Conservation (phyloP, 2,113 vertebrate species). For the Lipophrys pholis region DNA sequence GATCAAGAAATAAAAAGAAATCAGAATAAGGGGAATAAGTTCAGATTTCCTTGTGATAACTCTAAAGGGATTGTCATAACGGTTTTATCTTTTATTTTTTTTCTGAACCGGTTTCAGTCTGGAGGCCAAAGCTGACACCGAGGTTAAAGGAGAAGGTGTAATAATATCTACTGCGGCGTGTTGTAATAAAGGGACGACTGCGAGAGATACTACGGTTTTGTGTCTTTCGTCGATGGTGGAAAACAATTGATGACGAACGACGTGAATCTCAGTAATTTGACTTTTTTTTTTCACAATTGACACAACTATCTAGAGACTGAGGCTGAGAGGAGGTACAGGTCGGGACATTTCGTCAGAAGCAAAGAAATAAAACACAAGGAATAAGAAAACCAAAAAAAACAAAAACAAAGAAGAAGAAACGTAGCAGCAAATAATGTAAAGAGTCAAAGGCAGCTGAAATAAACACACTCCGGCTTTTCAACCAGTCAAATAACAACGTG, state of each 20-base stretch:
- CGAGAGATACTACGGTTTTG: conserved; percentile 40
- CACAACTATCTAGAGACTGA: conserved; percentile 45
- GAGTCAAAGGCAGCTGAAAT: conserved; percentile 71
- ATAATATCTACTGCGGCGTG: conserved; percentile 37
- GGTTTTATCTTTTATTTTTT: too few relatives aligned
- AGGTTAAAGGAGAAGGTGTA: conserved; percentile 32
- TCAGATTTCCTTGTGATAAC: conserved; percentile 27
- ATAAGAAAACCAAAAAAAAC: conserved; percentile 14
- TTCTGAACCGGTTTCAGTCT: too few relatives aligned
- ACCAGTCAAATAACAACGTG: conserved; percentile 56
- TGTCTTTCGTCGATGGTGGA: conserved; percentile 28
- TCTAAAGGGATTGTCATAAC: conserved; percentile 56
- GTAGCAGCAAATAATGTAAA: conserved; percentile 76
- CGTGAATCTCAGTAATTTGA: conserved; percentile 31
- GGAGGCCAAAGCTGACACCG: background rate
- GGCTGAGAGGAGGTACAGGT: conserved; percentile 23
- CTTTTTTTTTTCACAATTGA: conserved; percentile 47
- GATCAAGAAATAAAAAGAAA: conserved; percentile 12
- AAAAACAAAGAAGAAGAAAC: conserved; percentile 20
- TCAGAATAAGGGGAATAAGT: conserved; percentile 23
- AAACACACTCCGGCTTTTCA: conserved; percentile 50
- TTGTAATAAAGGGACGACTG: conserved; percentile 73
- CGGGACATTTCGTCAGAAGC: conserved; percentile 46
- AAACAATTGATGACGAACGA: conserved; percentile 26
- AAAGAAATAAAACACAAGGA: conserved; percentile 37